Conservation (phyloP, 1,140 invertebrate genomes). For the Drosophila tristis region DNA sequence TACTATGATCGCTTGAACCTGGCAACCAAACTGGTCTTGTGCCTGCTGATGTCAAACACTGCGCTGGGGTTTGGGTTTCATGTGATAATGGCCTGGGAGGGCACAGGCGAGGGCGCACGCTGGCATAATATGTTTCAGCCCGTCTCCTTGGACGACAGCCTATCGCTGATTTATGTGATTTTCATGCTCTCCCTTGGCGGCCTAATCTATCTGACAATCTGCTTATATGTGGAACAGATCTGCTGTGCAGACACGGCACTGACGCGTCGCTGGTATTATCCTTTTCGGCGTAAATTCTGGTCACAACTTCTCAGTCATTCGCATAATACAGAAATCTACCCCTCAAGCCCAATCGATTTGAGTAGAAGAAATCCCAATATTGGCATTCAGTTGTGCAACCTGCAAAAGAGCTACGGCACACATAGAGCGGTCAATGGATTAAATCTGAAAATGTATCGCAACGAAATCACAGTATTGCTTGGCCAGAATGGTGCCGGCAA, state of each 20-base stretch:
- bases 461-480: constrained; percentile 89
- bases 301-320: not conserved
- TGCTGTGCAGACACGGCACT: constrained; percentile 89
- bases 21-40: constrained; percentile 85
- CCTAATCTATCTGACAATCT: constrained; percentile 88
- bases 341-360: not conserved
- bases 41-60: constrained; percentile 88
- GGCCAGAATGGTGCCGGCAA: constrained; percentile 91
- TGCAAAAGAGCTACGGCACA: constrained; percentile 87
- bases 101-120: constrained; percentile 79
- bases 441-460: constrained; percentile 88
- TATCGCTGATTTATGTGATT: constrained; percentile 88
- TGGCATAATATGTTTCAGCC: constrained; percentile 89
- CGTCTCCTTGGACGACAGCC: constrained; percentile 89
- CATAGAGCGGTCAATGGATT: constrained; percentile 89
- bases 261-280: constrained; percentile 90
- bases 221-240: constrained; percentile 90
- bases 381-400: constrained; percentile 87
- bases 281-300: constrained; percentile 86
- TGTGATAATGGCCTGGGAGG: constrained; percentile 86
- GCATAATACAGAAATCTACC: constrained; percentile 15
- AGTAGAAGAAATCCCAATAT: constrained; percentile 75
- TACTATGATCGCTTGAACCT: constrained; percentile 86
- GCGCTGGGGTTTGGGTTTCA: constrained; percentile 91
- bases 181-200: constrained; percentile 86